phyloP scores from a whole-genome alignment of 2,797 vertebrate species.

The Mergus octosetaceus region DNA sequence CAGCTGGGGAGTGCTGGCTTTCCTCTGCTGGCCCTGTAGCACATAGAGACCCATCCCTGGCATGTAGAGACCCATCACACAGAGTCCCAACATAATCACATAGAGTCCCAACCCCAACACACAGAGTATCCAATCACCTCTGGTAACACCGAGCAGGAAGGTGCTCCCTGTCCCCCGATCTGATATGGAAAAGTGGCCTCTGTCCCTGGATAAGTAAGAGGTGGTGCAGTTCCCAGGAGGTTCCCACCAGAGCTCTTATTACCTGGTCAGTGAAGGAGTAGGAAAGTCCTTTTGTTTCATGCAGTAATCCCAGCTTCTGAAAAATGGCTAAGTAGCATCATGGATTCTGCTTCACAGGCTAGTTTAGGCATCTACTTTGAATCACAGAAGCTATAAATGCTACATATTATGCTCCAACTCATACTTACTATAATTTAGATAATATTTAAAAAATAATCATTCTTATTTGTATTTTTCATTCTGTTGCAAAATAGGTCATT shows the following conservation, averaged over 20 bases:
- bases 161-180: neutral
- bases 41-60: neutral
- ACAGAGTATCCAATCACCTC: accelerated
- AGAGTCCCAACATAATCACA: neutral
- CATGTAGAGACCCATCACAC: neutral
- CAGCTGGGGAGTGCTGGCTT: neutral
- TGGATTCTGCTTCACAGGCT: neutral
- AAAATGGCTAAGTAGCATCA: neutral
- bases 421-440: neutral
- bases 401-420: neutral
- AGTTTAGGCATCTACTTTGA: neutral
- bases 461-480: neutral
- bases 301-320: neutral
- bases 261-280: neutral
- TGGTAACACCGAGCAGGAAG: neutral
- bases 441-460: neutral
- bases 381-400: neutral
- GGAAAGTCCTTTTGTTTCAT: neutral
- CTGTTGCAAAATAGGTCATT: neutral
- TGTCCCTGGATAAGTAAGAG: accelerated
- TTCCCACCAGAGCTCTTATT: neutral
- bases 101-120: accelerated
- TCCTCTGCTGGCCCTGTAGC: neutral
- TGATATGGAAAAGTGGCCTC: accelerated
- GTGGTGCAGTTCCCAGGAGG: neutral